Evolutionary conservation across 35 echinoderm and acorn worm species (phyloP).

Genomic region (Holothuria glaberrima): DNA sequence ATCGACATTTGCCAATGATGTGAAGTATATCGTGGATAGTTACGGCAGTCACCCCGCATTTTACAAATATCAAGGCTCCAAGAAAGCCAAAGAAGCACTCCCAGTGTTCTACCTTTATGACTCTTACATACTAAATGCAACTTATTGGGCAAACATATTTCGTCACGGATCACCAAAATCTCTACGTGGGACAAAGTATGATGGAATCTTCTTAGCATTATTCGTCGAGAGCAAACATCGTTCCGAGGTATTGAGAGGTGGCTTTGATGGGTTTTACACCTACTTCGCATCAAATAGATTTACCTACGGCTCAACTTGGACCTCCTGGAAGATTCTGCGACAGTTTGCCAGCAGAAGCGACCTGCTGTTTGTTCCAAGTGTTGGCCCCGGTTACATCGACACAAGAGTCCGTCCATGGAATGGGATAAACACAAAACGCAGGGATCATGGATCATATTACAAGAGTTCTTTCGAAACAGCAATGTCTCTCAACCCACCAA

Average conservation of each 20-base stretch:
- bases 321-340: slow-evolving; percentile 72
- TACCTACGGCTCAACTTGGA: slow-evolving; percentile 85
- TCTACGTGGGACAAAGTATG: slow-evolving; percentile 74
- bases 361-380: slow-evolving; percentile 87
- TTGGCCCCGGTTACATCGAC: slow-evolving; percentile 93
- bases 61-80: slow-evolving; percentile 44
- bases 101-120: slow-evolving; percentile 93
- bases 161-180: slow-evolving; percentile 35
- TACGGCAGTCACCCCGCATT: slow-evolving; percentile 91
- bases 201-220: slow-evolving; percentile 84
- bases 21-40: slow-evolving; percentile 83
- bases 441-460: slow-evolving; percentile 80
- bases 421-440: slow-evolving; percentile 68
- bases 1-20: slow-evolving; percentile 65
- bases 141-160: slow-evolving; percentile 76
- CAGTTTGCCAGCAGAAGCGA: slow-evolving; percentile 50
- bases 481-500: slow-evolving; percentile 51
- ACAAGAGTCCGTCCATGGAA: slow-evolving; percentile 90
- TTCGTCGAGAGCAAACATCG: slow-evolving; percentile 78
- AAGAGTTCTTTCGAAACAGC: slow-evolving; percentile 75
- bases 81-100: slow-evolving; percentile 36
- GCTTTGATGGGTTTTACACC: slow-evolving; percentile 94
- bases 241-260: slow-evolving; percentile 59
- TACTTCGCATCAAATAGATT: slow-evolving; percentile 95
- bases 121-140: slow-evolving; percentile 76